Percentiles rank a stretch among this genome's conserved stretches.
These are phyloP conservation scores for Cynodonichthys magdalenae DNA, from an alignment of 2,797 vertebrate species.

Conservation along the genomic window DNA sequence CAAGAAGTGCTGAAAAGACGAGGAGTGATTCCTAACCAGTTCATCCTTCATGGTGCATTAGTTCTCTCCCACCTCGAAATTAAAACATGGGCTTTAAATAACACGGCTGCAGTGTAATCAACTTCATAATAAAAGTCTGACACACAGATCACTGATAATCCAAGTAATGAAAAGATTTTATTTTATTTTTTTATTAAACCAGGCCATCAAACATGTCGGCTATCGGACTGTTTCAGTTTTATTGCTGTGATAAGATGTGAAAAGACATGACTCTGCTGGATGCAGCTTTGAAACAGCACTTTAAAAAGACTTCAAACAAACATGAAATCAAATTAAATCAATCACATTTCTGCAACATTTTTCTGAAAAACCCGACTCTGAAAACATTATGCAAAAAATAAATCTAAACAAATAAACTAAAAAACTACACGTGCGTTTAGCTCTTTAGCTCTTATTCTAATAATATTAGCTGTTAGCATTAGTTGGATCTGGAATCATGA, in stretches of 20 bases:
- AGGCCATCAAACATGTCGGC: constrained; percentile 1
- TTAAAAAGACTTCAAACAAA: too few relatives aligned
- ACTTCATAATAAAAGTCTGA: constrained; percentile 7
- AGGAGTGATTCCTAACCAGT: too few relatives aligned
- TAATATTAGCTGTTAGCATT: too few relatives aligned
- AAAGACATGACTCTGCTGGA: background rate
- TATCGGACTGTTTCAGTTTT: background rate
- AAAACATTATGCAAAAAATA: too few relatives aligned
- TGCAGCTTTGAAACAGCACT: background rate
- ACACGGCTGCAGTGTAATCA: background rate
- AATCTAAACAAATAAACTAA: too few relatives aligned
- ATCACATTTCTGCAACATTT: too few relatives aligned
- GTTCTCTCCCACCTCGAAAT: constrained; percentile 26
- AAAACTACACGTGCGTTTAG: too few relatives aligned
- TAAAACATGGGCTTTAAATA: constrained; percentile 44
- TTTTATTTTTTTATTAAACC: constrained; percentile 4
- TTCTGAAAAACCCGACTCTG: too few relatives aligned
- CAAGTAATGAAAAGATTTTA: background rate
- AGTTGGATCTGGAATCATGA: background rate
- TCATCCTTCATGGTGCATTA: constrained; percentile 45
- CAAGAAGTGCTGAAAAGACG: too few relatives aligned
- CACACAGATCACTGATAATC: background rate
- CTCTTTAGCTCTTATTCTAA: too few relatives aligned
- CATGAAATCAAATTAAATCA: too few relatives aligned
- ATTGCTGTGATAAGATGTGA: background rate